Conservation (phyloP, 1,140 invertebrate genomes). For the Stegodyphus dumicola region DNA sequence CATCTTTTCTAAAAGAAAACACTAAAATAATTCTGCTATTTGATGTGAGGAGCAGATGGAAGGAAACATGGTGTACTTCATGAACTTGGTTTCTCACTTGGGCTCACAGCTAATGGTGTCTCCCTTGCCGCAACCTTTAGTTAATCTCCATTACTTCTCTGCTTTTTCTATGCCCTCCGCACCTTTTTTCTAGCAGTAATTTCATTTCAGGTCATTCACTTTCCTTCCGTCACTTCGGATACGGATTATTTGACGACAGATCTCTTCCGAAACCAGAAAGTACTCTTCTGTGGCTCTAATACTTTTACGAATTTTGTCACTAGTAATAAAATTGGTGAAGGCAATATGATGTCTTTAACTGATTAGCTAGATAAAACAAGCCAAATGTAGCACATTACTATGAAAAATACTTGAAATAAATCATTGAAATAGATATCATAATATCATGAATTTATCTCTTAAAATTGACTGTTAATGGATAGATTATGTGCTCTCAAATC, state of each 20-base stretch:
- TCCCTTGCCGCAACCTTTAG: constrained; percentile 58
- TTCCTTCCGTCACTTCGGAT: constrained; percentile 2
- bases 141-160: constrained; percentile 59
- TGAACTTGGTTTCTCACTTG: constrained; percentile 55
- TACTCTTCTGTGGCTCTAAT: neutral
- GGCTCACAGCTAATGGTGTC: constrained; percentile 58
- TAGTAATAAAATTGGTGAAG: too few relatives aligned
- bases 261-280: neutral
- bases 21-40: neutral
- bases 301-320: neutral
- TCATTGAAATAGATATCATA: too few relatives aligned
- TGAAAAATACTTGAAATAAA: too few relatives aligned
- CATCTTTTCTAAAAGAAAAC: neutral
- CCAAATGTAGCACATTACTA: too few relatives aligned
- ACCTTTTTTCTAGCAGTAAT: constrained; percentile 49
- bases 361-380: too few relatives aligned
- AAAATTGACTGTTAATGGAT: too few relatives aligned
- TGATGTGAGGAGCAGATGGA: neutral
- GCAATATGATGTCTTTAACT: too few relatives aligned
- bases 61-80: constrained; percentile 18
- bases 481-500: too few relatives aligned
- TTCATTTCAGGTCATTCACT: constrained; percentile 55
- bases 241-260: constrained; percentile 48
- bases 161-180: constrained; percentile 49
- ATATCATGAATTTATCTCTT: too few relatives aligned